phyloP scores from a whole-genome alignment of 1,140 invertebrate genomes.

The Geopemphigus sp. region DNA sequence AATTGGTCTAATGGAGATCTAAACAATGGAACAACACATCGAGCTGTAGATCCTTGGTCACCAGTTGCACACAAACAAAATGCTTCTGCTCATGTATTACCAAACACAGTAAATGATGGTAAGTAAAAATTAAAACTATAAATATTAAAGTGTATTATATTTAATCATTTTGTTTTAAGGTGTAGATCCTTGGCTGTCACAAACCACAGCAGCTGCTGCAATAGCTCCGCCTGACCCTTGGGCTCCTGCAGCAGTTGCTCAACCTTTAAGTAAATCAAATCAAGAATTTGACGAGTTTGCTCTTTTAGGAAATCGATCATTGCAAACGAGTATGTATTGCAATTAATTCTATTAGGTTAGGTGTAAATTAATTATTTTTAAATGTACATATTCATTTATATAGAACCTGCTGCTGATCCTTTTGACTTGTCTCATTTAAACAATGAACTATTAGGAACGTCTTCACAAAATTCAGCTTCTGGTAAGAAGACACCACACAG shows the following conservation, averaged over 20 bases:
- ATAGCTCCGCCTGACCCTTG: constrained; percentile 54
- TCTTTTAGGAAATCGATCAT: constrained; percentile 43
- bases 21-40: constrained; percentile 11
- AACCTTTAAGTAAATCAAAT: constrained; percentile 32
- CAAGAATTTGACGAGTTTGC: constrained; percentile 45
- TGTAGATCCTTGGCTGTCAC: constrained; percentile 35
- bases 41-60: constrained; percentile 55
- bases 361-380: constrained; percentile 46
- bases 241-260: constrained; percentile 52
- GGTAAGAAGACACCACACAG: constrained; percentile 82
- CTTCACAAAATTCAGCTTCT: constrained; percentile 54
- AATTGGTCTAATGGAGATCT: constrained; percentile 41
- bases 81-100: constrained; percentile 20
- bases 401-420: constrained; percentile 59
- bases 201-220: constrained; percentile 45
- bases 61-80: constrained; percentile 51
- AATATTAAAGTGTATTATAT: background rate
- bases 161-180: background rate
- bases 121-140: background rate
- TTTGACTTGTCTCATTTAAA: constrained; percentile 68
- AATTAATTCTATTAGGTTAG: background rate
- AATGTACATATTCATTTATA: constrained; percentile 54
- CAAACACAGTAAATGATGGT: constrained; percentile 10
- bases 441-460: constrained; percentile 58
- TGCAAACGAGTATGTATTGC: constrained; percentile 20